Base-by-base conservation (phyloP, 2,797 vertebrate species). In the Picus viridis region DNA sequence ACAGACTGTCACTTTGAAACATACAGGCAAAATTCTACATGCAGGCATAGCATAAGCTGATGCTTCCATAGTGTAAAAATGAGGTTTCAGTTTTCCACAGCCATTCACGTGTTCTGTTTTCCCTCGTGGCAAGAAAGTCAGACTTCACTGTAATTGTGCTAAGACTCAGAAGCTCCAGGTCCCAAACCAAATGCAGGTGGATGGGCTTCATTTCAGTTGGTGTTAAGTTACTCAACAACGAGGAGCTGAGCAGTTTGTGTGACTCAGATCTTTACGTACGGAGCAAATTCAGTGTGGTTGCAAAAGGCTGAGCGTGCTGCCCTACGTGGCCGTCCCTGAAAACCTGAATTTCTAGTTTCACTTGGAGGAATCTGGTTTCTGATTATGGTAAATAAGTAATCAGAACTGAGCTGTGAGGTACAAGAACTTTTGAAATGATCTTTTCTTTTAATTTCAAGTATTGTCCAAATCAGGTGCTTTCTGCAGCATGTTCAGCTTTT, bases 321-420 rank as follows among this genome's bases (percentile, higher is more conserved):
- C 51, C 41, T 84, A 30, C 27, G 10, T 53, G 88, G 73, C 16
- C 61, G 6, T 22, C 22, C 43, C 81, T 32, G 56, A 84, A 90
- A 96, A 96, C 94, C 76, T 91, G 95, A 88, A 90, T 92, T 94
- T 96, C 95, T 83, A 6, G 93, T 96, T 97, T 69, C n/a, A 5
- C 39, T 61, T 92, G 51, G 49, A 85, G 51, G 47, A 59, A 92
- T 81, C 47, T 65, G 34, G 78, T 79, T 91, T 83, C 45, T 74
- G 34, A 65, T 83, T 87, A 27, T 36, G 34, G 86, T 89, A 92
- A 93, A 88, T 90, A 84, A 95, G 51, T 84, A 89, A 77, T 85
- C 64, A 89, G 57, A 78, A 76, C 6, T 57, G 47, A 88, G 75
- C 69, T 89, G 54, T 62, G 56, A 84, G 69, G 4, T 19, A 24